Evolutionary conservation across 1,140 invertebrate genomes (phyloP).

Genomic region (Glomeris maerens): DNA sequence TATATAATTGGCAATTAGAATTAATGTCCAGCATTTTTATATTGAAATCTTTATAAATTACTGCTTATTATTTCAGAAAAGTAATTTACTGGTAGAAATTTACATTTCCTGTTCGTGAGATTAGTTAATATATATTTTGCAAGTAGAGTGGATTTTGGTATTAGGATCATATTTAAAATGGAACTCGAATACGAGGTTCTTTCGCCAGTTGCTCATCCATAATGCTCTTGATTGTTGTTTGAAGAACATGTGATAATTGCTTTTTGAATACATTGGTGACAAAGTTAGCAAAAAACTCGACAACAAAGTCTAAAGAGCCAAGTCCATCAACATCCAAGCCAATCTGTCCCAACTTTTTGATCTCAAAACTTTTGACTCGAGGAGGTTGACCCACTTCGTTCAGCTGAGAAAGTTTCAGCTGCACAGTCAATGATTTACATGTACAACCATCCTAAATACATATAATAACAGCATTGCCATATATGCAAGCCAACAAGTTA

Average conservation of each 20-base stretch:
- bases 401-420: background rate
- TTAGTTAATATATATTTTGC: background rate
- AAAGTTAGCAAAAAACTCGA: slow-evolving; percentile 3
- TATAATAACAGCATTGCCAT: too few relatives aligned
- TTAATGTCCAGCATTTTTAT: too few relatives aligned
- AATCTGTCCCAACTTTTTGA: background rate
- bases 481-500: too few relatives aligned
- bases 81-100: too few relatives aligned
- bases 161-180: background rate
- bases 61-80: too few relatives aligned
- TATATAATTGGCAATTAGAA: too few relatives aligned
- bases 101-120: slow-evolving; percentile 40
- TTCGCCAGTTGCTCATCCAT: background rate
- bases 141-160: background rate
- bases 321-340: slow-evolving; percentile 8
- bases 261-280: slow-evolving; percentile 9
- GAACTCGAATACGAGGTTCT: background rate
- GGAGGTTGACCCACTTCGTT: background rate
- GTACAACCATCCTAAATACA: too few relatives aligned
- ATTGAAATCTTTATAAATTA: too few relatives aligned
- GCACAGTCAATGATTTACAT: background rate
- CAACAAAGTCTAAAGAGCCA: slow-evolving; percentile 1
- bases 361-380: background rate
- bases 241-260: background rate
- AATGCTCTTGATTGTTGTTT: background rate